phyloP scores from a whole-genome alignment of 2,113 vertebrate genomes.

The Toxostoma redivivum region DNA sequence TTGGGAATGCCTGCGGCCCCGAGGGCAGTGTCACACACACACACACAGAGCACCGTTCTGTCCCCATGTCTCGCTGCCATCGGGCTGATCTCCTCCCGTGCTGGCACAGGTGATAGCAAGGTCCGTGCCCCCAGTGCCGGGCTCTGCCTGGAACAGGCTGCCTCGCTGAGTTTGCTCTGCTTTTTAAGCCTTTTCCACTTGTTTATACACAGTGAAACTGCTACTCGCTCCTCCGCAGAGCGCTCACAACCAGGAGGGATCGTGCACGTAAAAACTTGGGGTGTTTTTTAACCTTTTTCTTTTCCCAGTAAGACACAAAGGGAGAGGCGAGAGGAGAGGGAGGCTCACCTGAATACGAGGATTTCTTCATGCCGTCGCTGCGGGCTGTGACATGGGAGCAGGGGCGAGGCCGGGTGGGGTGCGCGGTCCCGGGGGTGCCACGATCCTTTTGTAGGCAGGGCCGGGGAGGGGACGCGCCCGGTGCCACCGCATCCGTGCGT shows the following conservation, averaged over 20 bases:
- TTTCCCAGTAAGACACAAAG: not conserved
- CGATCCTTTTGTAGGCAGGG: not conserved
- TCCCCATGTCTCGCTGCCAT: not conserved
- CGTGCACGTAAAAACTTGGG: fast-evolving
- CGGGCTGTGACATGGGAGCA: constrained; percentile 24
- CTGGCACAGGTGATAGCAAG: not conserved
- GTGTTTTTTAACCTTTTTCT: not conserved
- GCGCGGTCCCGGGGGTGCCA: not conserved
- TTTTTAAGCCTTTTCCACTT: not conserved
- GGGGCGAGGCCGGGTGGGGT: not conserved
- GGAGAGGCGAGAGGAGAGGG: not conserved
- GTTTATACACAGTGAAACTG: not conserved
- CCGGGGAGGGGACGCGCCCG: not conserved
- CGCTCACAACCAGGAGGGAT: not conserved
- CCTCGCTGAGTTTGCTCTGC: not conserved
- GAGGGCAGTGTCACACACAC: not conserved
- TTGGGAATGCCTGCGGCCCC: not conserved
- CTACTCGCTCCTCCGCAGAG: not conserved
- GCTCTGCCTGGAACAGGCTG: not conserved
- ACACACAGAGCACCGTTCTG: fast-evolving
- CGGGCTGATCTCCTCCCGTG: not conserved
- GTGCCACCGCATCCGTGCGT: not conserved
- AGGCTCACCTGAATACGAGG: constrained; percentile 61
- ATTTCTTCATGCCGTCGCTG: constrained; percentile 56
- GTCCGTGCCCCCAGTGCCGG: not conserved